Base-by-base conservation (phyloP, 1,140 invertebrate genomes). In the Dendrolimus punctatus region DNA sequence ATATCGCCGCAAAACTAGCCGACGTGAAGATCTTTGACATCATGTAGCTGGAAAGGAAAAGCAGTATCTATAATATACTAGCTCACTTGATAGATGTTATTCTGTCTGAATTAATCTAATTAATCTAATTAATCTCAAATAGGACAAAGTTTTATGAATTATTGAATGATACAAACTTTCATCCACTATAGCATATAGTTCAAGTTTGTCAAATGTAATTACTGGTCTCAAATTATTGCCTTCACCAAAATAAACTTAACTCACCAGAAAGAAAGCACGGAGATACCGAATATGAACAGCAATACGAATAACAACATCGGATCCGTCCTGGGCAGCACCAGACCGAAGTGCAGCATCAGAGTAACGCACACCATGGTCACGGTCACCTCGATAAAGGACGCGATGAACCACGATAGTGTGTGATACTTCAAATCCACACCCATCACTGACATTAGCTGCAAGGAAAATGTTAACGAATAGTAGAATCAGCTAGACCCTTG, bases 371-470 rank as follows among this genome's bases (percentile, higher is more conserved):
- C 55, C 62, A 88, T 87, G 4, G 91, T 88, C 38, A 88, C 70
- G 5, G 73, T 49, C 39, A 91, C 66, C 67, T 93, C 91, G 6
- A 82, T 6, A 36, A 88, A 84, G 3, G 89, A 88, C 23, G 88
- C 84, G 38, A 91, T 56, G 50, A 89, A 89, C 91, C 91, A 92
- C 36, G 91, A 90, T 39, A 91, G 56, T 6, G 90, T 89, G 64
- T 92, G 91, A 36, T 88, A 87, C 57, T 84, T 87, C 0, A 90
- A 85, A 52, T 89, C 88, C 58, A 92, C 73, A 2, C 91, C 91
- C 91, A 93, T 93, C 7, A 91, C 89, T 49, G 90, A 90, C 91
- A 93, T 91, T 0, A 92, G 66, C 91, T 92, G 58, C 37, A 57
- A 51, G 40, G 55, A 50, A 40, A 5, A 23, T 6, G 3, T 23